These are phyloP conservation scores for Accipiter cooperii DNA, from an alignment of 2,113 vertebrate genomes.

Conservation along the genomic window DNA sequence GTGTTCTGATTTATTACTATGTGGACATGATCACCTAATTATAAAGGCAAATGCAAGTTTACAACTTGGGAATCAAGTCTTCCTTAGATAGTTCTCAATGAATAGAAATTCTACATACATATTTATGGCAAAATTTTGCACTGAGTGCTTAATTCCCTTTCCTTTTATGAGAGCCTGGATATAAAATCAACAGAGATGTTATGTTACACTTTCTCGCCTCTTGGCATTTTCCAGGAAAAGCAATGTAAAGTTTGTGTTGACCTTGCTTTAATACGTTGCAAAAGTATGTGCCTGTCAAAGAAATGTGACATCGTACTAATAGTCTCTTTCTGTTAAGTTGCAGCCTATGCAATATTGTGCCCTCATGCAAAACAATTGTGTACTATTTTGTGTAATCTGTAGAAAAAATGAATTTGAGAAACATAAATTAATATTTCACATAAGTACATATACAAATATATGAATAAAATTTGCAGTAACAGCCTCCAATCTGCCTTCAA, in stretches of 20 bases:
- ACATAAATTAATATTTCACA: neutral
- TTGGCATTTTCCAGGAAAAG: neutral
- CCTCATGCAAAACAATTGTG: neutral
- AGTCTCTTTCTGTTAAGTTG: neutral
- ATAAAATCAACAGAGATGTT: neutral
- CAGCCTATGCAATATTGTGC: neutral
- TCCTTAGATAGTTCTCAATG: neutral
- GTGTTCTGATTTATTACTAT: neutral
- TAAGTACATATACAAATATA: neutral
- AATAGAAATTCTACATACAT: neutral
- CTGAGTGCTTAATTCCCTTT: neutral
- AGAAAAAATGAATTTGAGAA: neutral
- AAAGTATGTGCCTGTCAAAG: neutral
- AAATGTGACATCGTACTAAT: neutral
- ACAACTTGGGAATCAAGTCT: neutral
- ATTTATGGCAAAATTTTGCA: neutral
- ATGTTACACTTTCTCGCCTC: neutral
- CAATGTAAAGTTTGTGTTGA: neutral
- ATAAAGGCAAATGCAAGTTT: neutral
- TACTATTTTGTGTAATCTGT: neutral
- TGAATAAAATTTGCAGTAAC: neutral
- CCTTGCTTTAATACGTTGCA: neutral
- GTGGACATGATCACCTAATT: neutral
- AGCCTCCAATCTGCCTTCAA: neutral
- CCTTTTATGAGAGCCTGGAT: neutral